These are phyloP conservation scores for Ochotona princeps DNA, from an alignment of 2,113 vertebrate species.

Conservation along the genomic window DNA sequence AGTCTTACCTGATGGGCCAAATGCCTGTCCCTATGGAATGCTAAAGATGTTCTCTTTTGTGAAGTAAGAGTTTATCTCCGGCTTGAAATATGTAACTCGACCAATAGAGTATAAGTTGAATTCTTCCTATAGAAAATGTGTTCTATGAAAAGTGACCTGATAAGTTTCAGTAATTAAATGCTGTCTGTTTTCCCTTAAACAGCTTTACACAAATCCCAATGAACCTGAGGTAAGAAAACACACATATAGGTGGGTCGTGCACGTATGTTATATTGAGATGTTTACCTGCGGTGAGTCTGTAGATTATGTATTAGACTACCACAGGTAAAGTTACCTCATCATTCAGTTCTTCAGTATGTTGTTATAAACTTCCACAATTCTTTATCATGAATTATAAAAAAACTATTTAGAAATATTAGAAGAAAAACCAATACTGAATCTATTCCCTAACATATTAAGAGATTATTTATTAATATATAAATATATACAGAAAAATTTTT, in stretches of 20 bases:
- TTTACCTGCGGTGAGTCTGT: slow-evolving; percentile 56
- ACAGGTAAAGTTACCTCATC: background rate
- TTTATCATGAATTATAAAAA: slow-evolving; percentile 56
- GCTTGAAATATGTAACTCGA: background rate
- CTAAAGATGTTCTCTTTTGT: background rate
- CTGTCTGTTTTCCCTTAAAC: slow-evolving; percentile 84
- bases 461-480: background rate
- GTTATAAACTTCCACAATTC: slow-evolving; percentile 6
- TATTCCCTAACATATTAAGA: slow-evolving; percentile 28
- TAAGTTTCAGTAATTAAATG: slow-evolving; percentile 67
- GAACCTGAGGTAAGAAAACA: slow-evolving; percentile 87
- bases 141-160: slow-evolving; percentile 34
- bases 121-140: slow-evolving; percentile 48
- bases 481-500: background rate
- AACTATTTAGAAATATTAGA: slow-evolving; percentile 53
- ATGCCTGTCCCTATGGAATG: too few relatives aligned
- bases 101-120: slow-evolving; percentile 29
- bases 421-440: background rate
- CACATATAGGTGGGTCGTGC: slow-evolving; percentile 62
- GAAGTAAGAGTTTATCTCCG: slow-evolving; percentile 39
- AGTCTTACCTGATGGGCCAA: too few relatives aligned
- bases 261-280: slow-evolving; percentile 74
- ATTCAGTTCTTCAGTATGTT: slow-evolving; percentile 56
- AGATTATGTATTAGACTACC: slow-evolving; percentile 27
- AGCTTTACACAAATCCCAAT: slow-evolving; percentile 87